phyloP scores from a whole-genome alignment of 2,113 vertebrate species.

The Limnothrissa miodon region DNA sequence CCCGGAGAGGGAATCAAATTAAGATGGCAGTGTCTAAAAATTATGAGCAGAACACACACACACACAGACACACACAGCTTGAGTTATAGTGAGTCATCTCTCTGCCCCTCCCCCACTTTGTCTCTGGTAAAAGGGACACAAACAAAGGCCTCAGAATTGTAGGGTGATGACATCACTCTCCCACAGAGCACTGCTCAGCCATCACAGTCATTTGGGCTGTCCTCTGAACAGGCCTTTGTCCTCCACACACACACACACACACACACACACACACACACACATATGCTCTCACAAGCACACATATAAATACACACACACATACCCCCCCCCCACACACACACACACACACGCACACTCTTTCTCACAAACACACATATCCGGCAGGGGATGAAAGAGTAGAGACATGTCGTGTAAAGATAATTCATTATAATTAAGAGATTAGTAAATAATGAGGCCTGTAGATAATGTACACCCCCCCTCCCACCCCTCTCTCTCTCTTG shows the following conservation, averaged over 20 bases:
- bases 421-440: slow-evolving; percentile 46
- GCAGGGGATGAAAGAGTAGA: not conserved
- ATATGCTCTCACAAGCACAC: not conserved
- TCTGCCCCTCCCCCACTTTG: not conserved
- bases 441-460: slow-evolving; percentile 23
- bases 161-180: slow-evolving; percentile 47
- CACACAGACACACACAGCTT: slow-evolving; percentile 22
- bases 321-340: not conserved
- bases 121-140: not conserved
- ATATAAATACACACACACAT: slow-evolving; percentile 19
- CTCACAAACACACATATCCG: slow-evolving; percentile 19
- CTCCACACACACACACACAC: not conserved
- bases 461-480: not conserved
- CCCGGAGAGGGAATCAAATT: not conserved
- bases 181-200: slow-evolving; percentile 21
- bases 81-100: slow-evolving; percentile 34
- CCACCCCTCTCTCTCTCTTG: not conserved
- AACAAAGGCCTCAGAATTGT: slow-evolving; percentile 46
- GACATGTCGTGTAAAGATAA: slow-evolving; percentile 37
- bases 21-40: not conserved
- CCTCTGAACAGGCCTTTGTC: slow-evolving; percentile 38
- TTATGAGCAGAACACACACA: not conserved
- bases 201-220: slow-evolving; percentile 23
- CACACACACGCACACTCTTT: slow-evolving; percentile 15
- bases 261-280: too few relatives aligned